These are phyloP conservation scores for Acromyrmex heyeri DNA, from an alignment of 1,140 invertebrate genomes.

Conservation along the genomic window DNA sequence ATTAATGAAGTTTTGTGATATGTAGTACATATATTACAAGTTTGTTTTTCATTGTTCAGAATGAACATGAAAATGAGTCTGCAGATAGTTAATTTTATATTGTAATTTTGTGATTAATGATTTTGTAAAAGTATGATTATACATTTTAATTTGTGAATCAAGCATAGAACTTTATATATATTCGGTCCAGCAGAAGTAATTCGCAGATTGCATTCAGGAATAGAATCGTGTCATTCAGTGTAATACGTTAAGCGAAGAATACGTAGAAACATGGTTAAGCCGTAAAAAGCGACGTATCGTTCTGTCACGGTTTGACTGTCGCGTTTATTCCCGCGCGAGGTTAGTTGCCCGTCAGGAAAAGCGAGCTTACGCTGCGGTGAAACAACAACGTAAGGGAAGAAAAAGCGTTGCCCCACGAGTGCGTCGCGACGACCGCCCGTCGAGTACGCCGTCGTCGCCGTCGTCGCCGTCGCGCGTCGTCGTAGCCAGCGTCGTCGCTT, in stretches of 20 bases:
- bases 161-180: background rate
- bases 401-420: conserved; percentile 62
- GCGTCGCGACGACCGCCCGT: conserved; percentile 74
- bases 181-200: background rate
- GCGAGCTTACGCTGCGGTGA: conserved; percentile 23
- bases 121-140: background rate
- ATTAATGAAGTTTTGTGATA: background rate
- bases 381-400: conserved; percentile 47
- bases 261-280: background rate
- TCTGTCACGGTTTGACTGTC: conserved; percentile 54
- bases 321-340: conserved; percentile 57
- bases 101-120: background rate
- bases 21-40: background rate
- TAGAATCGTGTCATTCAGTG: background rate
- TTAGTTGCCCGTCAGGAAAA: conserved; percentile 22
- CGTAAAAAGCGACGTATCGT: conserved; percentile 37
- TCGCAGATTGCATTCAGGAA: conserved; percentile 16
- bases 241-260: background rate
- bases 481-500: conserved; percentile 58
- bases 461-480: conserved; percentile 32
- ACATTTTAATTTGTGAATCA: background rate
- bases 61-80: background rate
- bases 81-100: background rate
- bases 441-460: conserved; percentile 61
- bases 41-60: background rate